phyloP scores from a whole-genome alignment of 2,888 invertebrate genomes.

The Pinctada fucata region DNA sequence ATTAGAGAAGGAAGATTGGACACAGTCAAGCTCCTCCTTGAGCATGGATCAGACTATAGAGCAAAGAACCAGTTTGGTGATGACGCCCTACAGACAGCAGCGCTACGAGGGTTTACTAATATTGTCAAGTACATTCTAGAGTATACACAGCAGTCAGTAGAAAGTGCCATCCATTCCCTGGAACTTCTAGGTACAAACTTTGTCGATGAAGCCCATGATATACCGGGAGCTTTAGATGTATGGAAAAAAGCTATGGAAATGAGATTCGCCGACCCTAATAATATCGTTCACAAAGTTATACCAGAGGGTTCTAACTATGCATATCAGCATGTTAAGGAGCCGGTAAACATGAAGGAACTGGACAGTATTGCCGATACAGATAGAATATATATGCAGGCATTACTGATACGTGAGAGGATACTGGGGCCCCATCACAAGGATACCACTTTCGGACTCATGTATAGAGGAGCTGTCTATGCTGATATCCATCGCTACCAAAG shows the following conservation, averaged over 20 bases:
- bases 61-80: constrained; percentile 89
- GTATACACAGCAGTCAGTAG: constrained; percentile 82
- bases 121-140: constrained; percentile 82
- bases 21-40: constrained; percentile 88
- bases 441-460: constrained; percentile 83
- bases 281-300: constrained; percentile 48
- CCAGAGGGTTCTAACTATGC: constrained; percentile 50
- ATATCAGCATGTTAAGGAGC: constrained; percentile 59
- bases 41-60: constrained; percentile 85
- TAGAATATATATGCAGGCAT: constrained; percentile 83
- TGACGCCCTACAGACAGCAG: constrained; percentile 92
- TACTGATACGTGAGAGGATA: constrained; percentile 91
- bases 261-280: constrained; percentile 75
- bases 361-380: constrained; percentile 57
- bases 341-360: constrained; percentile 54
- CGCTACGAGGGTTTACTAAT: constrained; percentile 83
- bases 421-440: constrained; percentile 92
- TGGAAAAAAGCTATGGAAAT: constrained; percentile 89
- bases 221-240: constrained; percentile 60
- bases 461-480: constrained; percentile 81
- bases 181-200: constrained; percentile 93
- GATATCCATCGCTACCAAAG: constrained; percentile 83
- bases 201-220: constrained; percentile 91
- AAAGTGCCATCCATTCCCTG: constrained; percentile 88
- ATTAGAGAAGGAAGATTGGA: constrained; percentile 85